A percentile compares a stretch with the other conserved stretches of the same genome.
Conservation (phyloP, 2,113 vertebrate genomes). For the Aegithalos caudatus region DNA sequence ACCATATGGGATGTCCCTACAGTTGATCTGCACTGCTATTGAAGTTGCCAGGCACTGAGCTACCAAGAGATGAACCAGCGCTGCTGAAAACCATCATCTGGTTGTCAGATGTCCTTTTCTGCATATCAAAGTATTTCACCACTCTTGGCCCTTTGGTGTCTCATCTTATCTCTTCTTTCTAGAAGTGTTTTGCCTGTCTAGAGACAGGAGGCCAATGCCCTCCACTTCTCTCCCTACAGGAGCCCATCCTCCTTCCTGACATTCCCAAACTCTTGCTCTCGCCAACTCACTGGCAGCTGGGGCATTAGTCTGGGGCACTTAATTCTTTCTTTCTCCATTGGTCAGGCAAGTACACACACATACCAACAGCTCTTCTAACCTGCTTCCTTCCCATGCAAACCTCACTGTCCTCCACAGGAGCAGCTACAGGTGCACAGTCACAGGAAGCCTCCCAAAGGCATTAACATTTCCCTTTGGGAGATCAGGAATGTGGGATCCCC, state of each 20-base stretch:
- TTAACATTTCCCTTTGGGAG: background rate
- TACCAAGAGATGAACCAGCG: background rate
- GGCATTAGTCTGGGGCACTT: background rate
- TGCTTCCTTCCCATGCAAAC: background rate
- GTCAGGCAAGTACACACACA: background rate
- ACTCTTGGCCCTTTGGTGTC: background rate
- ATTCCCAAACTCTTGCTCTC: background rate
- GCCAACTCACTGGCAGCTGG: fast-evolving
- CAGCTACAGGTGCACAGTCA: background rate
- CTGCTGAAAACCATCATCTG: conserved; percentile 6
- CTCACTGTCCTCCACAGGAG: background rate
- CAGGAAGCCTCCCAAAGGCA: background rate
- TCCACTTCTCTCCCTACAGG: background rate
- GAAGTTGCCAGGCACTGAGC: conserved; percentile 31
- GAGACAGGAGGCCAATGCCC: background rate
- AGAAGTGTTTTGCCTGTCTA: background rate
- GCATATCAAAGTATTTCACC: background rate
- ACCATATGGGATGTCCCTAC: conserved; percentile 20
- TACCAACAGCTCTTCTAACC: background rate
- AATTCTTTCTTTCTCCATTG: background rate
- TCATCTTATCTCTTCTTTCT: background rate
- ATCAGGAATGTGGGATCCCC: background rate
- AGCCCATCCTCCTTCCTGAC: background rate
- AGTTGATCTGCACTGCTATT: background rate
- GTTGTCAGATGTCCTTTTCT: background rate